Conservation (phyloP, 1,140 invertebrate species). For the Drosophila tsacasi region DNA sequence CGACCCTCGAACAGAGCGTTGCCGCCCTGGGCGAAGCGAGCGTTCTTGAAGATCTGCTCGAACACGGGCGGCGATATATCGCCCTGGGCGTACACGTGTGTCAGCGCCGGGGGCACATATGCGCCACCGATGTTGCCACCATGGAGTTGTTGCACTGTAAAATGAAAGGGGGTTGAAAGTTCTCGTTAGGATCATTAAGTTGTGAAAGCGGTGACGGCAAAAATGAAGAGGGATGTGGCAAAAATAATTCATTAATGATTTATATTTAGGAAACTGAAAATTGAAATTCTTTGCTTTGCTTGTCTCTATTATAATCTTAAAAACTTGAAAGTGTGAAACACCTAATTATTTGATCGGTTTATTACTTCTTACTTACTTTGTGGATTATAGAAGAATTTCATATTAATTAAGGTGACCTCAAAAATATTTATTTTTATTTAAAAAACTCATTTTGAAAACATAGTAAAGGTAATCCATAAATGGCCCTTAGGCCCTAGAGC, state of each 20-base stretch:
- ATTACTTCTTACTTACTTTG: neutral
- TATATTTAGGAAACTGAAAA: neutral
- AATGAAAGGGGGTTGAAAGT: neutral
- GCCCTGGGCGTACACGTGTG: constrained; percentile 86
- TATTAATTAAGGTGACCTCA: too few species aligned
- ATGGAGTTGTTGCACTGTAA: constrained; percentile 80
- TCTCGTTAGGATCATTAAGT: constrained; percentile 1
- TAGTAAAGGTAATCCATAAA: neutral
- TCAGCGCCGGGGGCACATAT: constrained; percentile 77
- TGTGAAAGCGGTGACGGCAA: neutral
- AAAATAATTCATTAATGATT: neutral
- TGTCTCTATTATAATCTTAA: neutral
- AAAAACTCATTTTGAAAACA: neutral
- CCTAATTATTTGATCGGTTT: neutral
- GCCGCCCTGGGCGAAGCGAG: constrained; percentile 96
- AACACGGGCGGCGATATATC: constrained; percentile 94
- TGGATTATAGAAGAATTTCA: neutral
- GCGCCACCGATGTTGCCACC: constrained; percentile 70
- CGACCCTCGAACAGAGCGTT: constrained; percentile 97
- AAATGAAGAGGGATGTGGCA: neutral
- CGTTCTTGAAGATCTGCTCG: constrained; percentile 96
- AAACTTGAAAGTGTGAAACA: neutral
- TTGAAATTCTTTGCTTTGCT: neutral
- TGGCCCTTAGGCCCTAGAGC: neutral
- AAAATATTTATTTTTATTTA: neutral